Conservation (phyloP, 1,140 invertebrate genomes). For the Pinna nobilis region DNA sequence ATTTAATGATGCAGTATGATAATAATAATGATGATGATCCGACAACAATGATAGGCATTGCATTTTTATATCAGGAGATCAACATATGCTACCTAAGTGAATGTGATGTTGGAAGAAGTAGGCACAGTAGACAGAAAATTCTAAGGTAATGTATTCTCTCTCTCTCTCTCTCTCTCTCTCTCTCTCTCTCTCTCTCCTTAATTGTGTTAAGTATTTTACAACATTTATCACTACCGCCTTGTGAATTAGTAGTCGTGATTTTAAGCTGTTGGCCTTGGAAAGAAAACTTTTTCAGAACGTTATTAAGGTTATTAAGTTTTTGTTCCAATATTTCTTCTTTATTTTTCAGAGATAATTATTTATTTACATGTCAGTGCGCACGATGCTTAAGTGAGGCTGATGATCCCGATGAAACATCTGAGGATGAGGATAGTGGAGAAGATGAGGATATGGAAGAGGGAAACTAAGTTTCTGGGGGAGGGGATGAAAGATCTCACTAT, state of each 20-base stretch:
- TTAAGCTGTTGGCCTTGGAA: not conserved
- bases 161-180: not conserved
- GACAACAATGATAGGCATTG: not conserved
- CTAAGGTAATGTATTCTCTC: conserved; percentile 77
- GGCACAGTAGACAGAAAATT: conserved; percentile 87
- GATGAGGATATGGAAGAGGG: conserved; percentile 61
- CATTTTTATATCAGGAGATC: conserved; percentile 82
- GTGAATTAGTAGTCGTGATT: not conserved
- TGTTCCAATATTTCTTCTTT: not conserved
- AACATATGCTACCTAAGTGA: conserved; percentile 94
- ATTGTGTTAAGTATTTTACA: not conserved
- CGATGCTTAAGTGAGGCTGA: conserved; percentile 85
- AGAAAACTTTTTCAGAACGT: not conserved
- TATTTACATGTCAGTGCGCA: conserved; percentile 88
- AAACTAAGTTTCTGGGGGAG: conserved; percentile 7
- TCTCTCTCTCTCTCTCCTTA: not conserved
- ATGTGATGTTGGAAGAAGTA: conserved; percentile 85
- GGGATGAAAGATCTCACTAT: too few relatives aligned
- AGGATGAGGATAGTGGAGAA: conserved; percentile 79
- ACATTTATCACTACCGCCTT: not conserved
- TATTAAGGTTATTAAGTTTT: not conserved
- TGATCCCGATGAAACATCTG: conserved; percentile 88
- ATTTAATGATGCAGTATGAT: not conserved
- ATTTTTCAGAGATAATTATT: conserved; percentile 84
- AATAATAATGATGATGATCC: not conserved